These are phyloP conservation scores for Macrosoma leucophasiata DNA, from an alignment of 2,888 invertebrate genomes.

Conservation along the genomic window DNA sequence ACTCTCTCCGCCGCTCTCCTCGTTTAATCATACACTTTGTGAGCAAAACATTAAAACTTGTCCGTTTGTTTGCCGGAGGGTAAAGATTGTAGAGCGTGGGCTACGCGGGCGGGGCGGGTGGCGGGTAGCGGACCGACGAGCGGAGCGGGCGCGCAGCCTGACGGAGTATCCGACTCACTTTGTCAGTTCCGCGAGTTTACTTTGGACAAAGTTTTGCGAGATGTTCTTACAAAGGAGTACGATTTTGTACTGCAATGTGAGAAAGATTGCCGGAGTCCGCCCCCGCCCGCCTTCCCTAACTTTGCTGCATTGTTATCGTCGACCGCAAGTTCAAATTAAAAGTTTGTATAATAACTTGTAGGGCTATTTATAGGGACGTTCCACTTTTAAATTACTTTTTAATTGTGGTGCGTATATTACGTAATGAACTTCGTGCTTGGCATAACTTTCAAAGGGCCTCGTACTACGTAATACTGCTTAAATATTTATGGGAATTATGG, in stretches of 20 bases:
- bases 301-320: conserved; percentile 65
- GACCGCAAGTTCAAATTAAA: conserved; percentile 58
- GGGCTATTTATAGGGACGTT: conserved; percentile 35
- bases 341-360: conserved; percentile 59
- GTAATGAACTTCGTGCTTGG: conserved; percentile 24
- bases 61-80: conserved; percentile 73
- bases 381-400: conserved; percentile 39
- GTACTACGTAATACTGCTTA: too few species aligned
- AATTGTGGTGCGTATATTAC: conserved; percentile 22
- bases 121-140: conserved; percentile 36
- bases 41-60: conserved; percentile 76
- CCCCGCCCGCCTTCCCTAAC: conserved; percentile 48
- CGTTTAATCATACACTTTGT: conserved; percentile 77
- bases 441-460: too few species aligned
- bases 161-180: conserved; percentile 40
- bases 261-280: conserved; percentile 58
- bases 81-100: conserved; percentile 39
- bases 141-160: conserved; percentile 41
- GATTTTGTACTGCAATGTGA: conserved; percentile 64
- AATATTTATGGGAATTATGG: too few species aligned
- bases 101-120: conserved; percentile 33
- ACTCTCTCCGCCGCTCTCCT: conserved; percentile 74
- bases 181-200: conserved; percentile 56
- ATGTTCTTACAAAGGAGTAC: conserved; percentile 72
- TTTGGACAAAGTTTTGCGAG: conserved; percentile 70